A percentile compares a stretch with the other conserved stretches of the same genome.
Evolutionary conservation across 2,888 invertebrate species (phyloP).

Genomic region (Meiosimyza decipiens): DNA sequence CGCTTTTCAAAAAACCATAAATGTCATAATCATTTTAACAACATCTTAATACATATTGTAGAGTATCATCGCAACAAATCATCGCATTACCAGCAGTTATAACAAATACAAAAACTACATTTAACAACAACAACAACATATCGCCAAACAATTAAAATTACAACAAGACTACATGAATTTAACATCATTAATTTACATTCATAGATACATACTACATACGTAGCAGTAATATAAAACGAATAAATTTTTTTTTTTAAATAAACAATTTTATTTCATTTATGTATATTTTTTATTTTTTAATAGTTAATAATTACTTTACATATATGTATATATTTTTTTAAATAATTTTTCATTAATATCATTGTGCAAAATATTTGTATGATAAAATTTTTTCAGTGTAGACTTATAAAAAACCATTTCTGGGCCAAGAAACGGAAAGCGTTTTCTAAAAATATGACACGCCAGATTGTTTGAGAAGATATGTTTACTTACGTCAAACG

Average conservation of each 20-base stretch:
- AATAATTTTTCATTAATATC: no score
- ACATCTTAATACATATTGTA: background rate
- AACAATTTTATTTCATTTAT: constrained; percentile 36
- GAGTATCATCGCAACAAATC: background rate
- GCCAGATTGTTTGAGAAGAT: no score
- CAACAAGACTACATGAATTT: constrained; percentile 35
- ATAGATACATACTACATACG: constrained; percentile 15
- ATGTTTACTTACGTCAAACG: no score
- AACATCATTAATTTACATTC: constrained; percentile 42
- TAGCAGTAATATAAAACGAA: constrained; percentile 38
- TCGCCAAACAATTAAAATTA: constrained; percentile 32
- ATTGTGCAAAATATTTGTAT: no score
- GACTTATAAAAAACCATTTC: no score
- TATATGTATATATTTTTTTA: background rate
- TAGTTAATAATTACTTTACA: background rate
- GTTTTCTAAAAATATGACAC: no score
- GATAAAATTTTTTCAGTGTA: no score
- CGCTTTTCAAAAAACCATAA: constrained; percentile 6
- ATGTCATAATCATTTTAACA: constrained; percentile 15
- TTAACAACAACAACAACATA: constrained; percentile 33
- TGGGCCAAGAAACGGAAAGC: no score
- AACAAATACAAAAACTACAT: constrained; percentile 29
- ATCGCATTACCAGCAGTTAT: background rate
- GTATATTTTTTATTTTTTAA: constrained; percentile 32
- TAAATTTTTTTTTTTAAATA: constrained; percentile 44